These are phyloP conservation scores for Periplaneta americana DNA, from an alignment of 1,140 invertebrate genomes.

Conservation along the genomic window DNA sequence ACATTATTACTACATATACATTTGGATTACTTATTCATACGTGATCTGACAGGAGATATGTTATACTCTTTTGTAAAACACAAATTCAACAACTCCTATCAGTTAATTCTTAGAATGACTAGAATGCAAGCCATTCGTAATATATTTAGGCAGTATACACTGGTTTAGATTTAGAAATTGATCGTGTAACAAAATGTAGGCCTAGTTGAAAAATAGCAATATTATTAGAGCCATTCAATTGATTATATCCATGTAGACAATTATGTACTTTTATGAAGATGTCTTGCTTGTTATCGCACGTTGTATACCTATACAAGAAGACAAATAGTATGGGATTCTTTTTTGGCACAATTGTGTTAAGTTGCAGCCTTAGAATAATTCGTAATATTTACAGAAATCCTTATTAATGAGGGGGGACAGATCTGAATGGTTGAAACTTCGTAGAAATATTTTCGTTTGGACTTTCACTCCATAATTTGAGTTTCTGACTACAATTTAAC, in stretches of 20 bases:
- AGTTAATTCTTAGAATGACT: neutral
- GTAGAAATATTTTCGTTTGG: no score
- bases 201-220: neutral
- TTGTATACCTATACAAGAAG: neutral
- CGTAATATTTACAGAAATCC: no score
- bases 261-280: neutral
- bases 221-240: neutral
- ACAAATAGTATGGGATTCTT: neutral
- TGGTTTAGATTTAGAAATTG: neutral
- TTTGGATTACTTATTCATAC: neutral
- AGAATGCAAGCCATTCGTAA: neutral
- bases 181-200: neutral
- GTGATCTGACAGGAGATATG: neutral
- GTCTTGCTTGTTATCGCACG: neutral
- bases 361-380: neutral
- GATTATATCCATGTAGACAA: neutral
- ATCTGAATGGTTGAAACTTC: no score
- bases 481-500: no score
- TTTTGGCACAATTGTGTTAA: neutral
- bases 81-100: neutral
- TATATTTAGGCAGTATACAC: neutral
- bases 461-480: no score
- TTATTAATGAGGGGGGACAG: no score
- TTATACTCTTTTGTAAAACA: neutral
- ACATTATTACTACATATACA: neutral